These are phyloP conservation scores for Sternotherus odoratus DNA, from an alignment of 2,797 vertebrate species.

Conservation along the genomic window DNA sequence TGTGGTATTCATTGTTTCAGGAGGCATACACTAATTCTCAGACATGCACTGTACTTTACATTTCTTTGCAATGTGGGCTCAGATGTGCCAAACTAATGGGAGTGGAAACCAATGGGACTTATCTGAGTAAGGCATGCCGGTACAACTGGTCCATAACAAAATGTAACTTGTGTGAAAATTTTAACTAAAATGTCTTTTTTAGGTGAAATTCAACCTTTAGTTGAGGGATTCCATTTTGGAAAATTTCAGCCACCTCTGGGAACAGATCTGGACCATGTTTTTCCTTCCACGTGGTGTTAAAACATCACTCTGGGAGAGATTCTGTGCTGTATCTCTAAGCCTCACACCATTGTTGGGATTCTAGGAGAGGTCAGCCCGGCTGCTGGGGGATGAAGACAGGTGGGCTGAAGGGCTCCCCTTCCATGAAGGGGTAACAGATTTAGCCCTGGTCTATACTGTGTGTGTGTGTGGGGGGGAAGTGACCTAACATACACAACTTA, in stretches of 20 bases:
- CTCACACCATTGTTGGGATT: background rate
- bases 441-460: too few relatives aligned
- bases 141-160: background rate
- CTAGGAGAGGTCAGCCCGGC: background rate
- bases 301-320: accelerated
- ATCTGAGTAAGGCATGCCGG: background rate
- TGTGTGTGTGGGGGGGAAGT: too few relatives aligned
- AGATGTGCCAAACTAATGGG: background rate
- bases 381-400: background rate
- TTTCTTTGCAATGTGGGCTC: background rate
- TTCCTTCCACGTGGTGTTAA: background rate
- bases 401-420: background rate
- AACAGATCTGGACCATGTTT: background rate
- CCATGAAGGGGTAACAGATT: background rate
- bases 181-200: background rate
- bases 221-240: background rate
- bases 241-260: background rate
- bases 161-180: background rate
- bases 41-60: background rate
- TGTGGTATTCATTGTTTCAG: slow-evolving; percentile 19
- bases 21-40: background rate
- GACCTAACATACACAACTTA: too few relatives aligned
- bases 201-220: background rate
- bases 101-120: background rate
- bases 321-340: background rate